phyloP scores from a whole-genome alignment of 1,140 invertebrate genomes.

The Aethina tumida region DNA sequence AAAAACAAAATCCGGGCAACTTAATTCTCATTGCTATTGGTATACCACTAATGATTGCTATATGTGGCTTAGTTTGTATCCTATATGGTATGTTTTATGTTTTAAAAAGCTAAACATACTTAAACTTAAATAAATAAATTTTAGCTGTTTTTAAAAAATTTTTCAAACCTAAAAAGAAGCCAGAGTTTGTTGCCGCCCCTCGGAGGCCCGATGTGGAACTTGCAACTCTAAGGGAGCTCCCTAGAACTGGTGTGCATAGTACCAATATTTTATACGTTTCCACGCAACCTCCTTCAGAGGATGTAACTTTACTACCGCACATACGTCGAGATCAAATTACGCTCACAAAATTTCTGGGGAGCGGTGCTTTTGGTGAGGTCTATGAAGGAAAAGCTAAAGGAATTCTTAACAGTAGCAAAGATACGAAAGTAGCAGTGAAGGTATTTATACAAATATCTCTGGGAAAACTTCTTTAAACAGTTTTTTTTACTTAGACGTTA shows the following conservation, averaged over 20 bases:
- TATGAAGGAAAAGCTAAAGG: constrained; percentile 76
- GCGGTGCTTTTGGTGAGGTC: constrained; percentile 95
- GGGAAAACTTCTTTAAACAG: no score
- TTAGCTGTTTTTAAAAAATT: no score
- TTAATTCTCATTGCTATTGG: constrained; percentile 49
- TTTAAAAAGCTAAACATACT: neutral
- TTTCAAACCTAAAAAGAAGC: constrained; percentile 18
- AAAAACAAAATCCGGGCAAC: constrained; percentile 44
- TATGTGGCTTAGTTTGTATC: constrained; percentile 36
- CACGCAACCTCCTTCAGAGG: constrained; percentile 41
- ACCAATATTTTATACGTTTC: constrained; percentile 70
- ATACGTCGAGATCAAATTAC: constrained; percentile 66
- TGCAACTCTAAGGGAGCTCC: constrained; percentile 78
- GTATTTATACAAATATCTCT: constrained; percentile 37
- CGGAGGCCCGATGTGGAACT: constrained; percentile 69
- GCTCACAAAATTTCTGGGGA: constrained; percentile 80
- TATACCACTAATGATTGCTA: constrained; percentile 39
- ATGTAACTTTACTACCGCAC: constrained; percentile 69
- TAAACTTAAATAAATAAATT: no score
- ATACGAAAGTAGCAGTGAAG: constrained; percentile 75
- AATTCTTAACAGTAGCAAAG: constrained; percentile 42
- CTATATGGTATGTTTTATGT: constrained; percentile 39
- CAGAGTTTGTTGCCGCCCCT: constrained; percentile 12
- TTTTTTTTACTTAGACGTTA: constrained; percentile 55
- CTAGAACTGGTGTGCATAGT: constrained; percentile 60